Conservation (phyloP, 2,888 invertebrate genomes). For the Papilio elwesi region DNA sequence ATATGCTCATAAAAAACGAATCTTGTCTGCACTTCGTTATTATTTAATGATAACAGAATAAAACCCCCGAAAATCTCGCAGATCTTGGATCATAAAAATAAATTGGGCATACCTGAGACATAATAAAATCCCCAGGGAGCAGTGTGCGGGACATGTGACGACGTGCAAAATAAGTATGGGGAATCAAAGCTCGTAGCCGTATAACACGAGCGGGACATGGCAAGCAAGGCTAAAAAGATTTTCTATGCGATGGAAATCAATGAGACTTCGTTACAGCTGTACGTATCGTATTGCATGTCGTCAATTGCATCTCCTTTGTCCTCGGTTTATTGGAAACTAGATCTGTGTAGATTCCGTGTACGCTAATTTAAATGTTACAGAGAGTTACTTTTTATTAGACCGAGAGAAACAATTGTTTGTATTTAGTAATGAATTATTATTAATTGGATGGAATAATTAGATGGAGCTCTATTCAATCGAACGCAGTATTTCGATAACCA, state of each 20-base stretch:
- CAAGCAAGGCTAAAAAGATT: constrained; percentile 24
- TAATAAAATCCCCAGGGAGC: constrained; percentile 69
- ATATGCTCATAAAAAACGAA: not conserved
- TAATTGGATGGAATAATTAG: no score
- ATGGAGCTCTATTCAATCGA: no score
- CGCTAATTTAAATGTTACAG: constrained; percentile 6
- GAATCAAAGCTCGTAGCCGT: constrained; percentile 52
- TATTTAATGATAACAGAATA: constrained; percentile 37
- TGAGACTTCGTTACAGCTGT: constrained; percentile 33
- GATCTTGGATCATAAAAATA: constrained; percentile 70
- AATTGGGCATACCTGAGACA: constrained; percentile 73
- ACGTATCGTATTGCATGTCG: constrained; percentile 15
- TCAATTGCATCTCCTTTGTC: constrained; percentile 28
- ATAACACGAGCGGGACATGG: constrained; percentile 6
- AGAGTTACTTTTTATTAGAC: not conserved
- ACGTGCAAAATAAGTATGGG: constrained; percentile 61
- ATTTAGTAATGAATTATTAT: no score
- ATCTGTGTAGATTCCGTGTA: constrained; percentile 11
- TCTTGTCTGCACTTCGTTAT: not conserved
- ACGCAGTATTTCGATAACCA: no score
- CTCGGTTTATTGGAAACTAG: constrained; percentile 11
- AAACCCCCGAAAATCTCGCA: constrained; percentile 32
- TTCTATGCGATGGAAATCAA: constrained; percentile 32
- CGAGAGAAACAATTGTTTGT: not conserved
- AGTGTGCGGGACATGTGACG: constrained; percentile 58